Percentiles rank a stretch among this genome's conserved stretches.
Evolutionary conservation across 2,888 invertebrate genomes (phyloP).

Genomic region (Endotricha flammealis): DNA sequence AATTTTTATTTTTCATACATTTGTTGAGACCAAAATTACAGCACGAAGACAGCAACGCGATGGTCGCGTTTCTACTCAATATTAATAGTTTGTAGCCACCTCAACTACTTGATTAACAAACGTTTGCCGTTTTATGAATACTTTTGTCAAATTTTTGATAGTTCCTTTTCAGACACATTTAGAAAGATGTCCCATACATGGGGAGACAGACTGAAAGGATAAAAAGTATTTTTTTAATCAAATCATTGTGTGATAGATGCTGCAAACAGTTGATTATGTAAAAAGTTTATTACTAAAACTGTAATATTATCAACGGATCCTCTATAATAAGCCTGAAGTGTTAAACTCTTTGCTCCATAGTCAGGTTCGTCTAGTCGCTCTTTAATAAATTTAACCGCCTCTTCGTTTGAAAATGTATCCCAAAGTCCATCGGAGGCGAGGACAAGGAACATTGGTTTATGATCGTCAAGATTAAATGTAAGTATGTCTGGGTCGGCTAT

Average conservation of each 20-base stretch:
- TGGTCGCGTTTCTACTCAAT: too few relatives aligned
- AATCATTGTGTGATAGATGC: constrained; percentile 35
- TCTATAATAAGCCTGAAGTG: constrained; percentile 92
- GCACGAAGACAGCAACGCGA: too few relatives aligned
- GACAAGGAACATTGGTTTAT: constrained; percentile 92
- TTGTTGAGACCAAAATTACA: too few relatives aligned
- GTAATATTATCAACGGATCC: constrained; percentile 98
- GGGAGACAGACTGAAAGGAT: neutral
- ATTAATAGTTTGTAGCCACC: too few relatives aligned
- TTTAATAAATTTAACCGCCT: constrained; percentile 92
- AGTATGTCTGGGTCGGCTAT: constrained; percentile 97
- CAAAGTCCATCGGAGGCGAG: constrained; percentile 97
- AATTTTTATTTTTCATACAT: too few relatives aligned
- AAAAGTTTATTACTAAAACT: constrained; percentile 92
- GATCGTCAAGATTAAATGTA: constrained; percentile 91
- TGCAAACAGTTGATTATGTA: constrained; percentile 62
- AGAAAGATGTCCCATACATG: neutral
- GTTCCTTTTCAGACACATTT: neutral
- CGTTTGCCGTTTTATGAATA: too few relatives aligned
- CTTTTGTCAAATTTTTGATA: too few relatives aligned
- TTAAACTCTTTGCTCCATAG: constrained; percentile 94
- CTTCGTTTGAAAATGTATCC: constrained; percentile 97
- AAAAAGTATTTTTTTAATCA: constrained; percentile 3
- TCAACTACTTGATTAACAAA: too few relatives aligned
- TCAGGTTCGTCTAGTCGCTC: constrained; percentile 91